Evolutionary conservation across 2,113 vertebrate species (phyloP).

Genomic region (Chloropsis cyanopogon): DNA sequence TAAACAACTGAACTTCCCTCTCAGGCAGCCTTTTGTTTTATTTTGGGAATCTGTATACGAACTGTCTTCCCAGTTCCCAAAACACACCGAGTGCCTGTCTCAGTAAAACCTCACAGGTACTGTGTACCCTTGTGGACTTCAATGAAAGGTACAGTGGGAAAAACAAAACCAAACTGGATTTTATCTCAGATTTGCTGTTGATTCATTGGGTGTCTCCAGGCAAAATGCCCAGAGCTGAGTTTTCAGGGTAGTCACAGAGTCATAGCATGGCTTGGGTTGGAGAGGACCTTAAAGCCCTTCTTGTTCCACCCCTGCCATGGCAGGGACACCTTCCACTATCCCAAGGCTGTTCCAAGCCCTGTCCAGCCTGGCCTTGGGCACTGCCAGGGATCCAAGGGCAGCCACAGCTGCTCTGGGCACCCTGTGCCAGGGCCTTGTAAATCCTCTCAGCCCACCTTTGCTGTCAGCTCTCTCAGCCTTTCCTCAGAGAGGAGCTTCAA

Average conservation of each 20-base stretch:
- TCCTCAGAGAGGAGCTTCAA: neutral
- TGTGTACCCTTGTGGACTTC: neutral
- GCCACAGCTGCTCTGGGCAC: neutral
- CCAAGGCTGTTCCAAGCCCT: neutral
- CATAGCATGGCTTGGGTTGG: neutral
- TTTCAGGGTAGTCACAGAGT: neutral
- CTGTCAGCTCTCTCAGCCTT: neutral
- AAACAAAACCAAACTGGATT: neutral
- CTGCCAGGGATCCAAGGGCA: neutral
- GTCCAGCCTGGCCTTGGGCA: neutral
- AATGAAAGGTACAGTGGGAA: neutral
- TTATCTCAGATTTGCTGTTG: neutral
- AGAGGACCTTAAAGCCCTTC: neutral
- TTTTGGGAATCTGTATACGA: neutral
- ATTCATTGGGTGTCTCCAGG: neutral
- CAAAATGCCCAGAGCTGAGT: neutral
- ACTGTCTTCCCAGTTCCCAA: neutral
- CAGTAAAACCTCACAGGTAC: neutral
- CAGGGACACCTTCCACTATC: neutral
- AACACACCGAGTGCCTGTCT: neutral
- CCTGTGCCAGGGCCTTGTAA: neutral
- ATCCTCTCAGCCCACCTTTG: neutral
- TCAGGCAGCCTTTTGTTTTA: neutral
- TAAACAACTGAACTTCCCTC: neutral
- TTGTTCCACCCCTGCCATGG: rapidly evolving